Conservation (phyloP, 2,797 vertebrate species). For the Micromesistius poutassou region DNA sequence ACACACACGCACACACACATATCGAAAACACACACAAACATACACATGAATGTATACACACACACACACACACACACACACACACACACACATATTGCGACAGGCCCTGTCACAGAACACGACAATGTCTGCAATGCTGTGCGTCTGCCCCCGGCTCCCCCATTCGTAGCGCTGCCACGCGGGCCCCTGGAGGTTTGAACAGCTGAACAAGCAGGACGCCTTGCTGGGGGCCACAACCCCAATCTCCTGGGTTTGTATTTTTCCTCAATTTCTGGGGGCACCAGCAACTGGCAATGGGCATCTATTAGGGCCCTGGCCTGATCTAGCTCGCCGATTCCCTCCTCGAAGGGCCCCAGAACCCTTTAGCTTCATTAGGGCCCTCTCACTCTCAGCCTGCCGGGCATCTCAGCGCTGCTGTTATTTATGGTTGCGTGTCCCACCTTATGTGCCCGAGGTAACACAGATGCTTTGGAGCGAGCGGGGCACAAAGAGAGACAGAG, state of each 20-base stretch:
- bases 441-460: slow-evolving; percentile 64
- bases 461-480: slow-evolving; percentile 57
- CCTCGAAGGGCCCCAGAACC: slow-evolving; percentile 48
- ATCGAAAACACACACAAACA: slow-evolving; percentile 44
- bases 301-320: slow-evolving; percentile 63
- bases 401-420: slow-evolving; percentile 63
- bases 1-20: slow-evolving; percentile 47
- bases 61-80: slow-evolving; percentile 36
- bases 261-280: slow-evolving; percentile 63
- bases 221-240: slow-evolving; percentile 36
- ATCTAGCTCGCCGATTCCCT: slow-evolving; percentile 55
- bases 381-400: slow-evolving; percentile 53
- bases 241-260: slow-evolving; percentile 45
- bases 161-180: slow-evolving; percentile 70
- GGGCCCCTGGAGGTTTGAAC: slow-evolving; percentile 53
- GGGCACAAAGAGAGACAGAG: slow-evolving; percentile 57
- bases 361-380: slow-evolving; percentile 70
- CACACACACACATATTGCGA: slow-evolving; percentile 41
- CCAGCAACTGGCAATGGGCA: slow-evolving; percentile 58
- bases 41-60: slow-evolving; percentile 40
- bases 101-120: slow-evolving; percentile 67
- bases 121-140: slow-evolving; percentile 70
- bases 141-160: slow-evolving; percentile 57
- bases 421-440: slow-evolving; percentile 61
- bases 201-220: slow-evolving; percentile 46